phyloP scores from a whole-genome alignment of 2,113 vertebrate species.

The Coregonus clupeaformis region DNA sequence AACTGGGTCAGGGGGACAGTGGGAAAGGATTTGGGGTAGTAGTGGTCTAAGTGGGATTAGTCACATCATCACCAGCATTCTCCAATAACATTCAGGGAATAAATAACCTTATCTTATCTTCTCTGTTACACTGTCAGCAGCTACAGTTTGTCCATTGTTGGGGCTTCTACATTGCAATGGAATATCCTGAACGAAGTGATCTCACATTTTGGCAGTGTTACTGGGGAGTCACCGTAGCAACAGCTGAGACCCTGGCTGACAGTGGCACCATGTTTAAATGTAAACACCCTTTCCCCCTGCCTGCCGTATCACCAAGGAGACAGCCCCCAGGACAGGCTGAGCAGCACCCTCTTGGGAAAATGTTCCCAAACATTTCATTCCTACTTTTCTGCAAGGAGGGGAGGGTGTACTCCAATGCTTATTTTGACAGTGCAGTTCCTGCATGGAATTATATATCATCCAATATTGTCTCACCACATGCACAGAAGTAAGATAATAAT shows the following conservation, averaged over 20 bases:
- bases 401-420: not conserved
- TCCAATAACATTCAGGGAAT: conserved; percentile 25
- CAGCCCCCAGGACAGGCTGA: conserved; percentile 1
- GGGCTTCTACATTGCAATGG: conserved; percentile 26
- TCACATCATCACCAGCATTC: conserved; percentile 36
- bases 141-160: conserved; percentile 35
- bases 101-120: conserved; percentile 27
- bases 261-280: conserved; percentile 38
- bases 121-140: conserved; percentile 10
- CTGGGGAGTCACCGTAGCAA: conserved; percentile 66
- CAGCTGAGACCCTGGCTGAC: conserved; percentile 43
- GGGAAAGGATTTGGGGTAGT: conserved; percentile 12
- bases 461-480: not conserved
- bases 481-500: too few relatives aligned
- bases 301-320: conserved; percentile 20
- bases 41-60: conserved; percentile 22
- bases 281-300: conserved; percentile 30
- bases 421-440: not conserved
- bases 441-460: not conserved
- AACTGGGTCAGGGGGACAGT: conserved; percentile 34
- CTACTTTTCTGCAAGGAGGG: not conserved
- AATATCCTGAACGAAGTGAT: conserved; percentile 43
- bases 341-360: conserved; percentile 2
- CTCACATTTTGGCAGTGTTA: conserved; percentile 51
- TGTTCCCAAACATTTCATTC: not conserved